These are phyloP conservation scores for Drosophila subpulchrella DNA, from an alignment of 1,140 invertebrate species.

Conservation along the genomic window DNA sequence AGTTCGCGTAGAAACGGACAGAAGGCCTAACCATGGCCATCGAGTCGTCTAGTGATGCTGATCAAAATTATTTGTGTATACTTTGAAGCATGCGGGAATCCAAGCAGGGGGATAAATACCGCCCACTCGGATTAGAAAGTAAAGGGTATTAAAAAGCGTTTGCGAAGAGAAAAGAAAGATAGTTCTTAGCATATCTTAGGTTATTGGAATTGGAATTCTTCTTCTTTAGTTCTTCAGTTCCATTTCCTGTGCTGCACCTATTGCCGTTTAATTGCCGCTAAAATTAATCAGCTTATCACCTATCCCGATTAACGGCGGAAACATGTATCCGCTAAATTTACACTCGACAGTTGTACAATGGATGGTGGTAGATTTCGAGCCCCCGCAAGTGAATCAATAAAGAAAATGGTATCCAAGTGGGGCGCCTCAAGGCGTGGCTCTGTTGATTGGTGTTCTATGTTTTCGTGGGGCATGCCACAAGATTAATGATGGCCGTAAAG, in stretches of 20 bases:
- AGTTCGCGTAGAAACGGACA: too few relatives aligned
- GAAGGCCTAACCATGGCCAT: too few relatives aligned
- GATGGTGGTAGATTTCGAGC: background rate
- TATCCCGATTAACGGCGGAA: constrained; percentile 14
- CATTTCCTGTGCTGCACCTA: background rate
- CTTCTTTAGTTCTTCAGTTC: background rate
- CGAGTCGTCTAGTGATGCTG: too few relatives aligned
- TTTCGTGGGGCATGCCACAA: constrained; percentile 47
- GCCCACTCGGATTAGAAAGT: too few relatives aligned
- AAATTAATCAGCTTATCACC: constrained; percentile 45
- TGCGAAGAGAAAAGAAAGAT: too few relatives aligned
- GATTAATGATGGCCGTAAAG: constrained; percentile 63
- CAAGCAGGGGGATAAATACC: too few relatives aligned
- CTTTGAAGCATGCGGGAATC: too few relatives aligned
- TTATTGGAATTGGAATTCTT: background rate
- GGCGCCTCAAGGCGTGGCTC: constrained; percentile 42
- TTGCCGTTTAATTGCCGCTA: constrained; percentile 36
- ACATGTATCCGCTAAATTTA: constrained; percentile 17
- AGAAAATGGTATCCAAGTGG: constrained; percentile 16
- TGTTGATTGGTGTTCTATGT: constrained; percentile 49
- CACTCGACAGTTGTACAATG: constrained; percentile 3
- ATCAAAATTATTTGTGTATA: too few relatives aligned
- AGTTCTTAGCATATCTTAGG: too few relatives aligned
- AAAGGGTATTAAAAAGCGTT: too few relatives aligned
- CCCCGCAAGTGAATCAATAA: constrained; percentile 61